Evolutionary conservation across 1,140 invertebrate genomes (phyloP).

Genomic region (Zaprionus kolodkinae): DNA sequence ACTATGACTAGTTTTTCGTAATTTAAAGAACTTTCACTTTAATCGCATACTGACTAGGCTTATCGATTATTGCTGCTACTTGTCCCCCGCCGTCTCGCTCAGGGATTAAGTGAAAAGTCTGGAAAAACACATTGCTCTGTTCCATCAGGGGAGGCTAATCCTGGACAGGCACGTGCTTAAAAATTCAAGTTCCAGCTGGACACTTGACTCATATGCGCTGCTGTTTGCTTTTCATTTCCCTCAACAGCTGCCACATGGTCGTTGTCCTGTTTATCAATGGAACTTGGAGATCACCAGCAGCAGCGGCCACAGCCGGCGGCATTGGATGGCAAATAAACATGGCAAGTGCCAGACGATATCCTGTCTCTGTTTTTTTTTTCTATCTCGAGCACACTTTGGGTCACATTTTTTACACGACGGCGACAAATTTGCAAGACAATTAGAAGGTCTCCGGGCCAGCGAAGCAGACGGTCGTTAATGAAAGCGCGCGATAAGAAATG

Average conservation of each 20-base stretch:
- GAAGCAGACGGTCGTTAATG: conserved; percentile 69
- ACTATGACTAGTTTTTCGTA: background rate
- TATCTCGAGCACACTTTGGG: conserved; percentile 28
- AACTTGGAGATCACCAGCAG: conserved; percentile 10
- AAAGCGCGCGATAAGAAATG: conserved; percentile 79
- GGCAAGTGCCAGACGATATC: conserved; percentile 16
- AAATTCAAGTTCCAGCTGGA: conserved; percentile 49
- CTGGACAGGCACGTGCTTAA: conserved; percentile 71
- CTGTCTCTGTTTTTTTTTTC: conserved; percentile 17
- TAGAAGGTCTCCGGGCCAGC: conserved; percentile 69
- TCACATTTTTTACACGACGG: conserved; percentile 50
- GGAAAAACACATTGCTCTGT: conserved; percentile 47
- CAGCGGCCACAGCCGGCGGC: conserved; percentile 10
- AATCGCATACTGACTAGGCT: conserved; percentile 32
- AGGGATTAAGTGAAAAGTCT: conserved; percentile 55
- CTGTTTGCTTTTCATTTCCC: conserved; percentile 81
- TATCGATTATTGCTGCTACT: conserved; percentile 32
- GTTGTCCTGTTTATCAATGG: conserved; percentile 44
- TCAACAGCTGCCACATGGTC: conserved; percentile 67
- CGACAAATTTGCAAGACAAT: conserved; percentile 82
- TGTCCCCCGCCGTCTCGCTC: background rate
- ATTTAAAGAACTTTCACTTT: conserved; percentile 43
- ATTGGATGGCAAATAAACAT: conserved; percentile 59
- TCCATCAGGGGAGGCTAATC: conserved; percentile 53
- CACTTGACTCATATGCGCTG: conserved; percentile 30